Evolutionary conservation across 2,888 invertebrate genomes (phyloP).

Genomic region (Hemaris fuciformis): DNA sequence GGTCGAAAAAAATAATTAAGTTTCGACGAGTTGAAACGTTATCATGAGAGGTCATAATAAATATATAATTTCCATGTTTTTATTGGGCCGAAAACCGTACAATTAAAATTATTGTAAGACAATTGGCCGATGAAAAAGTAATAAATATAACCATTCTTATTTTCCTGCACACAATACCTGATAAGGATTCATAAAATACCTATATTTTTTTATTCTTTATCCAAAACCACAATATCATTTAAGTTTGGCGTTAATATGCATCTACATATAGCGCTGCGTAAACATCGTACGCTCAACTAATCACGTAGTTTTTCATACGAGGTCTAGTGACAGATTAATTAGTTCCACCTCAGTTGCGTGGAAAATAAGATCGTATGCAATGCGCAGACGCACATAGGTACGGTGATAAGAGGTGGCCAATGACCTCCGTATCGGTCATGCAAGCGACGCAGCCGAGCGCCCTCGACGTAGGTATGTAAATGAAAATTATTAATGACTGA

Average conservation of each 20-base stretch:
- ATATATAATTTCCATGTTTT: too few relatives aligned
- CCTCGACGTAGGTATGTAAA: conserved; percentile 3
- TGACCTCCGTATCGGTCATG: conserved; percentile 69
- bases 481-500: conserved; percentile 10
- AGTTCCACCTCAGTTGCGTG: conserved; percentile 13
- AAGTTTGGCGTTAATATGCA: too few relatives aligned
- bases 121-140: too few relatives aligned
- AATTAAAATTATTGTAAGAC: too few relatives aligned
- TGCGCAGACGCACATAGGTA: conserved; percentile 38
- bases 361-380: conserved; percentile 18
- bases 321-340: conserved; percentile 11
- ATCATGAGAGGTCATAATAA: not conserved
- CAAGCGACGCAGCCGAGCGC: conserved; percentile 26
- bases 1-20: not conserved
- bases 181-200: too few relatives aligned
- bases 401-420: conserved; percentile 55
- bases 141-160: too few relatives aligned
- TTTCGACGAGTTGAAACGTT: not conserved
- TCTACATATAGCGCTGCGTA: not conserved
- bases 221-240: too few relatives aligned
- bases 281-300: not conserved
- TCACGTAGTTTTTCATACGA: not conserved
- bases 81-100: too few relatives aligned
- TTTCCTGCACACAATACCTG: too few relatives aligned
- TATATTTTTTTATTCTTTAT: too few relatives aligned